Percentiles rank a stretch among this genome's conserved stretches.
phyloP scores from a whole-genome alignment of 2,888 invertebrate species.

The Branchellion lobata region DNA sequence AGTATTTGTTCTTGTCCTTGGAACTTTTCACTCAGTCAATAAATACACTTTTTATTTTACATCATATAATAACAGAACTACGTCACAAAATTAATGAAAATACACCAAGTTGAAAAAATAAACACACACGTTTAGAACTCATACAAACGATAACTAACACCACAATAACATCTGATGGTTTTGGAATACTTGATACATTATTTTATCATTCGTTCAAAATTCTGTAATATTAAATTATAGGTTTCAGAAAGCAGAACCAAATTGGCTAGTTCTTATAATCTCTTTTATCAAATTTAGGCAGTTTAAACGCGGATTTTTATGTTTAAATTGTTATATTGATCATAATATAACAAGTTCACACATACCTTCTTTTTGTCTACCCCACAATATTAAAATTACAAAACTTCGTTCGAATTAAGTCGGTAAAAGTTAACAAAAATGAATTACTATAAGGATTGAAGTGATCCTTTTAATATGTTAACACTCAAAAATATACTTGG shows the following conservation, averaged over 20 bases:
- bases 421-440: no score
- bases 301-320: no score
- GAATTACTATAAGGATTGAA: no score
- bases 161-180: slow-evolving; percentile 2
- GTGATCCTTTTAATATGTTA: no score
- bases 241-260: not conserved
- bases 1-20: no score
- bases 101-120: slow-evolving; percentile 9
- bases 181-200: not conserved
- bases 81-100: slow-evolving; percentile 18
- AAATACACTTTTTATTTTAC: slow-evolving; percentile 2
- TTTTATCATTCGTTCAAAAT: not conserved
- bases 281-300: no score
- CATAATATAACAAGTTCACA: not conserved
- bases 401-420: no score
- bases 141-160: not conserved
- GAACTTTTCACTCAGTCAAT: no score
- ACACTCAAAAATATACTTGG: no score
- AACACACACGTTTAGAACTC: slow-evolving; percentile 9
- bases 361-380: not conserved
- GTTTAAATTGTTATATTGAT: no score
- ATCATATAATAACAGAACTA: not conserved
- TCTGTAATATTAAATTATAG: not conserved
- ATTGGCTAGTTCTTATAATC: not conserved
- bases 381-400: no score